Percentiles rank a stretch among this genome's conserved stretches.
These are phyloP conservation scores for Zaprionus taronus DNA, from an alignment of 1,140 invertebrate genomes.

Conservation along the genomic window DNA sequence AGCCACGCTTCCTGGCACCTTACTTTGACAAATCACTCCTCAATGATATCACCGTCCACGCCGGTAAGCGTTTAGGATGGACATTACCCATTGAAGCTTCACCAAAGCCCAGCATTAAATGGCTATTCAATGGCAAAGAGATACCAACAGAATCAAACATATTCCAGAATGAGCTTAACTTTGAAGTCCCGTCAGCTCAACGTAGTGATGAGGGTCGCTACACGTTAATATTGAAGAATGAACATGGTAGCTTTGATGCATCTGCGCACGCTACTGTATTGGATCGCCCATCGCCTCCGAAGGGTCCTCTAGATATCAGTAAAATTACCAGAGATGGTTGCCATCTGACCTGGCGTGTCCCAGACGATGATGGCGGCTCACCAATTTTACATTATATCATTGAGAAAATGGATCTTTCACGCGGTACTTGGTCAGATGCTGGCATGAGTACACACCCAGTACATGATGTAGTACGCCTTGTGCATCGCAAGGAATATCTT, in stretches of 20 bases:
- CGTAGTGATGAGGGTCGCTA: constrained; percentile 94
- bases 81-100: constrained; percentile 94
- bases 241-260: constrained; percentile 92
- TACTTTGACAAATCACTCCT: constrained; percentile 93
- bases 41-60: constrained; percentile 94
- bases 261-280: constrained; percentile 94
- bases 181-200: constrained; percentile 94
- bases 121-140: constrained; percentile 95
- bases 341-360: constrained; percentile 92
- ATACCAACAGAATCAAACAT: constrained; percentile 89
- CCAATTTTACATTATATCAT: constrained; percentile 98
- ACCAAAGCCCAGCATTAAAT: constrained; percentile 92
- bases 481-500: constrained; percentile 96
- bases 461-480: constrained; percentile 93
- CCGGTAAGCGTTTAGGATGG: constrained; percentile 95
- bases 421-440: constrained; percentile 97
- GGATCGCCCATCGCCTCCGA: constrained; percentile 94
- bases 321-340: constrained; percentile 96
- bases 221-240: constrained; percentile 93
- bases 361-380: constrained; percentile 95
- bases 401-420: constrained; percentile 98
- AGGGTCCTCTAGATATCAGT: constrained; percentile 92
- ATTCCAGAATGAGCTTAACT: constrained; percentile 90
- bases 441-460: constrained; percentile 93
- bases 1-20: constrained; percentile 93